A percentile compares a stretch with the other conserved stretches of the same genome.
These are phyloP conservation scores for Pachypeltis micranthus DNA, from an alignment of 1,140 invertebrate genomes.

Conservation along the genomic window DNA sequence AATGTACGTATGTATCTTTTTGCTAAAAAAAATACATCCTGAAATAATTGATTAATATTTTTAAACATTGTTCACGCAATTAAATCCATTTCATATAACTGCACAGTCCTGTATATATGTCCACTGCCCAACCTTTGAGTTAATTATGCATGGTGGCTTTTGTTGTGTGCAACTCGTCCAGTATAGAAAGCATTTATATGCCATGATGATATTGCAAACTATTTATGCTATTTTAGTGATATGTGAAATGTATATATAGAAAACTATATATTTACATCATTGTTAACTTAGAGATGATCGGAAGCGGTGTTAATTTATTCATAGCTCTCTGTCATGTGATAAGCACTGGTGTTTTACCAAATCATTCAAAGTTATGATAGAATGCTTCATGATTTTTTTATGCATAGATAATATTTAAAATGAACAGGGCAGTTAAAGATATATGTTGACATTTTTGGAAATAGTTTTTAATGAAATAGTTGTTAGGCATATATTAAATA, in stretches of 20 bases:
- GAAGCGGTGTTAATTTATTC: constrained; percentile 11
- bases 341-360: constrained; percentile 12
- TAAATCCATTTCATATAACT: constrained; percentile 1
- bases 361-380: constrained; percentile 15
- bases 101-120: constrained; percentile 14
- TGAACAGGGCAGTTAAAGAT: constrained; percentile 18
- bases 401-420: constrained; percentile 16
- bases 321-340: constrained; percentile 16
- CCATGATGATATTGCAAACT: constrained; percentile 5
- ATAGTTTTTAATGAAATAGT: constrained; percentile 20
- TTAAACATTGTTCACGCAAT: not conserved
- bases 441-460: constrained; percentile 19
- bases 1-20: not conserved
- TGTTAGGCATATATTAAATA: constrained; percentile 18
- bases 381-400: constrained; percentile 19
- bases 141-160: constrained; percentile 18
- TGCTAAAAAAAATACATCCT: not conserved
- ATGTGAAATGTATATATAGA: constrained; percentile 20
- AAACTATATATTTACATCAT: constrained; percentile 20
- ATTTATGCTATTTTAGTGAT: constrained; percentile 13
- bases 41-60: not conserved
- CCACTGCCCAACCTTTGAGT: not conserved
- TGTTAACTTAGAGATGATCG: constrained; percentile 15
- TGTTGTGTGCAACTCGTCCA: constrained; percentile 21
- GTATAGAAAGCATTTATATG: constrained; percentile 14